Evolutionary conservation across 2,888 invertebrate genomes (phyloP).

Genomic region (Macrophya annulata): DNA sequence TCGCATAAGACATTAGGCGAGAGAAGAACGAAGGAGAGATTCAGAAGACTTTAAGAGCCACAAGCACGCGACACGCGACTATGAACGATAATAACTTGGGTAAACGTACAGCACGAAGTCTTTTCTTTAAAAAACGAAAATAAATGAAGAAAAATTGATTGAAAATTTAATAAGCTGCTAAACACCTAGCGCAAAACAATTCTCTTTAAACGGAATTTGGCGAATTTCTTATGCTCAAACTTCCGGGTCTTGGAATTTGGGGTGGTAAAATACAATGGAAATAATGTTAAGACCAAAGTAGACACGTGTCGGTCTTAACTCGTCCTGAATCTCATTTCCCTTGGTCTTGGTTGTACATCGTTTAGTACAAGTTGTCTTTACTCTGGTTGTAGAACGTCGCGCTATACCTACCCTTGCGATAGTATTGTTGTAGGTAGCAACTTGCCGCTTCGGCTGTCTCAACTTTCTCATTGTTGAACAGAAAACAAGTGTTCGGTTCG

Average conservation of each 20-base stretch:
- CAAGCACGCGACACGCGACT: constrained; percentile 39
- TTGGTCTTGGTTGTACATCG: constrained; percentile 33
- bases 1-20: constrained; percentile 31
- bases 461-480: constrained; percentile 53
- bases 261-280: background rate
- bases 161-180: background rate
- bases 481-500: constrained; percentile 46
- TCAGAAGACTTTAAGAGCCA: constrained; percentile 31
- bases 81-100: constrained; percentile 17
- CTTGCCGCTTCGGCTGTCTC: constrained; percentile 34
- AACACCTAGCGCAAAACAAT: background rate
- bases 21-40: constrained; percentile 5
- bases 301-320: constrained; percentile 55
- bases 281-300: constrained; percentile 15
- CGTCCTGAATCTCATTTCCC: constrained; percentile 49
- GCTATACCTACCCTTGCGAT: background rate
- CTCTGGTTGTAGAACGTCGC: background rate
- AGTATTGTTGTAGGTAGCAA: constrained; percentile 45
- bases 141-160: background rate
- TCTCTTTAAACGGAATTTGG: background rate
- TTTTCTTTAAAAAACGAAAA: no score
- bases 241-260: background rate
- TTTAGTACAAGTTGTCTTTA: constrained; percentile 18
- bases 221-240: background rate
- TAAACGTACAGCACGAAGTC: background rate